Base-by-base conservation (phyloP, 2,113 vertebrate genomes). In the Hippolais icterina region DNA sequence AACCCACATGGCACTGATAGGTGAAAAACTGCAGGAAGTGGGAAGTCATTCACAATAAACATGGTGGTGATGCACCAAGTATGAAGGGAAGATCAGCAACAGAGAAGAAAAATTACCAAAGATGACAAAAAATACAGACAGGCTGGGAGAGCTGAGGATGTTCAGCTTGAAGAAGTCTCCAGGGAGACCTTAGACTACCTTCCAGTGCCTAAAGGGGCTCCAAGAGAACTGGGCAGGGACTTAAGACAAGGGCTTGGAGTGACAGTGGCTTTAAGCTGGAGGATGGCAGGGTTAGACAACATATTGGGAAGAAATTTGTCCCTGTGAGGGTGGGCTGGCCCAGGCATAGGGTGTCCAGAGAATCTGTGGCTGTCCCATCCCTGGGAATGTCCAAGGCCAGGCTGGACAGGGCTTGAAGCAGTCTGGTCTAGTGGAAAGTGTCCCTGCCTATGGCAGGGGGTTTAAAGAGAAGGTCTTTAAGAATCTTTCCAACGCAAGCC, bases 1-100 rank as follows among this genome's bases (percentile, higher is more conserved):
- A 89, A 68, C 15, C 39, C 29, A 25, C 2, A 3, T 1, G 2
- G 1, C 31, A 25, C 2, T 0, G 0, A 5, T 22, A 47, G 39
- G 22, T 33, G 56, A 87, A 65, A 77, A 74, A 61, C 42, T 33
- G 35, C 0, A 0, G 37, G 47, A 90, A 83, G 41, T 2, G 1
- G 41, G 53, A 68, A 65, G 49, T 69, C 41, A 2, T 35, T 57
- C 61, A 8, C 9, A 2, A 15, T 11, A 22, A 83, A 13, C 39
- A 37, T 27, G 27, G 15, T 19, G n/a, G 33, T 39, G 66, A 54
- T 12, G 57, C 29, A 31, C 33, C 52, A 28, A 12, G 33, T 25
- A 31, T 2, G 0, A 28, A 12, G 25, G 11, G 21, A 22, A 60
- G 27, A 52, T 16, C 29, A 81, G 49, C 63, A 78, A 35, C 27